These are phyloP conservation scores for Actinernus sp. DNA, from an alignment of 92 coral and sea anemone species.

Conservation along the genomic window DNA sequence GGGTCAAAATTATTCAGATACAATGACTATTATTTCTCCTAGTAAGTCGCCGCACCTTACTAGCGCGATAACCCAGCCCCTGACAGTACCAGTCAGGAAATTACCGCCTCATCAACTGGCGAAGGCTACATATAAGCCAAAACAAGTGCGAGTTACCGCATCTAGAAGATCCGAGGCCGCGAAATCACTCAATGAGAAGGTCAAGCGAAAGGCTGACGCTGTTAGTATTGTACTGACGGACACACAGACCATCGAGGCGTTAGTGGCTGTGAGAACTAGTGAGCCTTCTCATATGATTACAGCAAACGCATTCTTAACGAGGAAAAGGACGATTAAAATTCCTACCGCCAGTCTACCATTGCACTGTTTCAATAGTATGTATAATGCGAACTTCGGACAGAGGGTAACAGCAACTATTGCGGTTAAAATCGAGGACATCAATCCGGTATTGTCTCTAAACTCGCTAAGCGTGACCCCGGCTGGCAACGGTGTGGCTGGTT, in stretches of 20 bases:
- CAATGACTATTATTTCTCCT: not conserved
- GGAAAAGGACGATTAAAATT: slow-evolving; percentile 66
- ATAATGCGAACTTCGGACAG: slow-evolving; percentile 1
- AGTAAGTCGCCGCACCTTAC: slow-evolving; percentile 30
- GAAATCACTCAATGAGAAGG: slow-evolving; percentile 53
- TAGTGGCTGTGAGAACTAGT: slow-evolving; percentile 68
- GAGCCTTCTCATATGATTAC: slow-evolving; percentile 76
- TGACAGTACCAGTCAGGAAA: slow-evolving; percentile 79
- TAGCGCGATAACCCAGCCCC: slow-evolving; percentile 59
- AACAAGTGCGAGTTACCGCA: slow-evolving; percentile 68
- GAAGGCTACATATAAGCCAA: slow-evolving; percentile 29
- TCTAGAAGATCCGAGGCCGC: slow-evolving; percentile 89
- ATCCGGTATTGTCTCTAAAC: slow-evolving; percentile 29
- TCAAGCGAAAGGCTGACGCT: slow-evolving; percentile 59
- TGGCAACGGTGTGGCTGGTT: slow-evolving; percentile 4
- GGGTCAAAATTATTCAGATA: slow-evolving; percentile 5
- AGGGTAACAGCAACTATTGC: slow-evolving; percentile 6
- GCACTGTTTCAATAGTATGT: not conserved
- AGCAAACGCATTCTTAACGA: slow-evolving; percentile 46
- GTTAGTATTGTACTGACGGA: slow-evolving; percentile 62
- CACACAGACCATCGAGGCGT: slow-evolving; percentile 66
- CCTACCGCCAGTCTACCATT: slow-evolving; percentile 31
- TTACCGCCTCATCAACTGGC: slow-evolving; percentile 55
- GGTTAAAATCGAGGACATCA: slow-evolving; percentile 18
- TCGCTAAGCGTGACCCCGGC: slow-evolving; percentile 17